Evolutionary conservation across 1,140 invertebrate genomes (phyloP), one percentile per base, ranked within the genome.

Genomic region (Lordiphosa clarofinis): DNA sequence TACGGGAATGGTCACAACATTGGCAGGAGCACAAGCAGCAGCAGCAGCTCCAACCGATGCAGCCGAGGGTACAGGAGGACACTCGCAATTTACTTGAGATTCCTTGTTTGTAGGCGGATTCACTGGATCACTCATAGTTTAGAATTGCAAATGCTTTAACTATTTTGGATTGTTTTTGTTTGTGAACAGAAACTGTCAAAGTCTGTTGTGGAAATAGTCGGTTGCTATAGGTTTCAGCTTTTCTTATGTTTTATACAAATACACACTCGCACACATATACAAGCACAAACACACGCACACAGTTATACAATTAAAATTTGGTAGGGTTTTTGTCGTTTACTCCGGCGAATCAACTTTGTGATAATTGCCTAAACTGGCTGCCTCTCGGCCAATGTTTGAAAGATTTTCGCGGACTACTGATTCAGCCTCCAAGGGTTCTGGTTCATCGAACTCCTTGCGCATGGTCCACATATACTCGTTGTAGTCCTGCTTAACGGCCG

Each of bases 381-480:
- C 86, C 81, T 92, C 91, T 56, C 91, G 91, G 47, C 90, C 91
- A 58, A 92, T 91, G 69, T 92, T 92, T 40, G 91, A 91, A 35
- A 92, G 90, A 71, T 92, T 92, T 56, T 92, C 91, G 69, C 91
- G 90, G 48, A 92, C 91, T 46, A 92, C 91, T 66, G 91, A 90
- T 61, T 91, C 90, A 11, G 92, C 89, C 55, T 92, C 91, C 35
- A 91, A 89, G 19, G 92, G 92, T 88, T 96, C 95, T 39, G 94
- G 94, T 82, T 96, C 95, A 48, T 93, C 90, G 89, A 96, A 96
- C 70, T 96, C 94, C 89, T 95, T 95, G 91, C 94, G 93, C 94
- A 96, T 95, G 89, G 95, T 96, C 95, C 95, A 96, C 94, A 96
- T 95, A 74, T 95, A 95, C 81, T 95, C 94, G 91, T 95, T 95